A percentile compares a stretch with the other conserved stretches of the same genome.
Evolutionary conservation across 1,140 invertebrate species (phyloP).

Genomic region (Pogonognathellus flavescens): DNA sequence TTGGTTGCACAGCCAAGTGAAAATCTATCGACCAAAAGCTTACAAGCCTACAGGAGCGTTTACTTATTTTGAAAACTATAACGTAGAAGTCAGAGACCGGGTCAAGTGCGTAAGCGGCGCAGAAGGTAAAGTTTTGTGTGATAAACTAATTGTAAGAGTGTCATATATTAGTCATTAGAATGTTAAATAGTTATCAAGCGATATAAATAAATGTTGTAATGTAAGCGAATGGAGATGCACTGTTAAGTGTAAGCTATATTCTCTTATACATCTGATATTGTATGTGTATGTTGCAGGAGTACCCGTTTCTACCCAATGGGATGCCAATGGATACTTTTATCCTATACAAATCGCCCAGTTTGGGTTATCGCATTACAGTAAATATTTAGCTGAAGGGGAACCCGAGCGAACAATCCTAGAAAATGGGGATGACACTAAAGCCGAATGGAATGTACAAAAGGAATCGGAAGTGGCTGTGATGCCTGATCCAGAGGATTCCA

Average conservation of each 20-base stretch:
- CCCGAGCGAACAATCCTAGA: slow-evolving; percentile 80
- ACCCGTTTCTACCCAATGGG: slow-evolving; percentile 77
- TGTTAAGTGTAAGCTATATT: too few species aligned
- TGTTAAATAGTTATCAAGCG: too few species aligned
- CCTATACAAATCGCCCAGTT: slow-evolving; percentile 99
- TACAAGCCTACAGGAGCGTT: slow-evolving; percentile 91
- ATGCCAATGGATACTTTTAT: slow-evolving; percentile 88
- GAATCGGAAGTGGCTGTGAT: slow-evolving; percentile 30
- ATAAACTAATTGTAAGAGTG: too few species aligned
- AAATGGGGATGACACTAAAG: slow-evolving; percentile 79
- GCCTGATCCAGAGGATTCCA: slow-evolving; percentile 45
- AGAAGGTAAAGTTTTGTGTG: slow-evolving; percentile 82
- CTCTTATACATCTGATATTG: too few species aligned
- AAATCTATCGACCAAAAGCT: slow-evolving; percentile 87
- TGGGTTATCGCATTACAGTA: slow-evolving; percentile 96
- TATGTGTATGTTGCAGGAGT: slow-evolving; percentile 67
- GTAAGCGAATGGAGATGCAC: too few species aligned
- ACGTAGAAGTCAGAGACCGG: slow-evolving; percentile 93
- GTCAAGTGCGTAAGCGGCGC: slow-evolving; percentile 95
- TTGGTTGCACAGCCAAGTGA: slow-evolving; percentile 95
- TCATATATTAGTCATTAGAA: too few species aligned
- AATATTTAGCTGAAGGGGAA: slow-evolving; percentile 86
- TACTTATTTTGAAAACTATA: slow-evolving; percentile 97
- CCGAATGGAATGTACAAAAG: slow-evolving; percentile 65
- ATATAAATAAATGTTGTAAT: too few species aligned